These are phyloP conservation scores for Eumacrocentrus americanus DNA, from an alignment of 2,888 invertebrate species.

Conservation along the genomic window DNA sequence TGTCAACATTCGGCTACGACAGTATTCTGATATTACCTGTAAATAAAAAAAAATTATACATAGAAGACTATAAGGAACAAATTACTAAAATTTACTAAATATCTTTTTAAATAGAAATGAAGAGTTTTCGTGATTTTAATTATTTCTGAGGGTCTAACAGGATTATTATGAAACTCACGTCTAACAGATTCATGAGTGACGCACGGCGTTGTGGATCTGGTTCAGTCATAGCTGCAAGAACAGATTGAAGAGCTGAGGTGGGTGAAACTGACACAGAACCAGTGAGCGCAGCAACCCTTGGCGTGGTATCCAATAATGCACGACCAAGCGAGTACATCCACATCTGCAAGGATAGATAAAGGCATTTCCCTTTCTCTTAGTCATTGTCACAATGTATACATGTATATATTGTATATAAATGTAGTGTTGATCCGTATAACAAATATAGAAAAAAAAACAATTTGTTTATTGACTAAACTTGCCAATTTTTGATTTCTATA, in stretches of 20 bases:
- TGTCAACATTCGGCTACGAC: slow-evolving; percentile 64
- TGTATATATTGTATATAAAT: too few species aligned
- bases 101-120: too few species aligned
- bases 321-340: slow-evolving; percentile 69
- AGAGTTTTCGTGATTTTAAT: too few species aligned
- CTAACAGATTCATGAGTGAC: slow-evolving; percentile 68
- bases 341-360: slow-evolving; percentile 62
- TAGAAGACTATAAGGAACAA: too few species aligned
- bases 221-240: slow-evolving; percentile 66
- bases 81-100: too few species aligned
- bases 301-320: slow-evolving; percentile 64
- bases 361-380: neutral
- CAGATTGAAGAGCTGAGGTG: slow-evolving; percentile 64
- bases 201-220: slow-evolving; percentile 64
- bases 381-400: too few species aligned
- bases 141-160: too few species aligned
- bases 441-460: neutral
- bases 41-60: slow-evolving; percentile 17
- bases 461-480: slow-evolving; percentile 4
- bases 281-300: slow-evolving; percentile 58
- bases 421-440: neutral
- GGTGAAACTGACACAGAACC: slow-evolving; percentile 62
- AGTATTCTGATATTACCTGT: slow-evolving; percentile 68
- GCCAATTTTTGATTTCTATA: slow-evolving; percentile 20
- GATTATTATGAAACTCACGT: too few species aligned